phyloP scores from a whole-genome alignment of 1,140 invertebrate genomes.

The Drosophila ogumai region DNA sequence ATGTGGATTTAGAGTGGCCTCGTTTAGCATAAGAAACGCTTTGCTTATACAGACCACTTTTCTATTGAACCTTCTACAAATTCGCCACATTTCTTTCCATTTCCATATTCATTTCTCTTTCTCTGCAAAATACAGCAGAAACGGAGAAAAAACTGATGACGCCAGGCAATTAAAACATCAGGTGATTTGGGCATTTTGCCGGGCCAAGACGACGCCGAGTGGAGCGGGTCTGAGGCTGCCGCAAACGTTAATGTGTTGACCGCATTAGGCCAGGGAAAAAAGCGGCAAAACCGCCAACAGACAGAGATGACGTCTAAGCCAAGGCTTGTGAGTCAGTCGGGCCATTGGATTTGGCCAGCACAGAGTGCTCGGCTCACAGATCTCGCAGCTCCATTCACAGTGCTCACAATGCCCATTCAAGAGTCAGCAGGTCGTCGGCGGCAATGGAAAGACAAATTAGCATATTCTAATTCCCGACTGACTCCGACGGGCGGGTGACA shows the following conservation, averaged over 20 bases:
- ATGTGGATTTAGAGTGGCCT: slow-evolving; percentile 1
- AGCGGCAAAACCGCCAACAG: slow-evolving; percentile 35
- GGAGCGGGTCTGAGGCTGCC: slow-evolving; percentile 16
- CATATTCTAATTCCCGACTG: slow-evolving; percentile 72
- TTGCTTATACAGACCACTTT: slow-evolving; percentile 2
- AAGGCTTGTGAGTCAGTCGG: slow-evolving; percentile 38
- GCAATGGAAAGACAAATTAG: slow-evolving; percentile 61
- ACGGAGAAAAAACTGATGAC: slow-evolving; percentile 62
- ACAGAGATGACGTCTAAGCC: slow-evolving; percentile 66
- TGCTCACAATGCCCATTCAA: slow-evolving; percentile 58
- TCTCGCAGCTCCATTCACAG: slow-evolving; percentile 52
- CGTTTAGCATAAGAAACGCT: background rate
- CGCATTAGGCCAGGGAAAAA: slow-evolving; percentile 33
- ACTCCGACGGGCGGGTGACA: slow-evolving; percentile 19
- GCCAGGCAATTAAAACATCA: slow-evolving; percentile 78
- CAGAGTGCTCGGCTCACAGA: slow-evolving; percentile 6
- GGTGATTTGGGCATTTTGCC: slow-evolving; percentile 72
- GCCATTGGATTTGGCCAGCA: slow-evolving; percentile 29
- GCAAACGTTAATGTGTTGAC: slow-evolving; percentile 46
- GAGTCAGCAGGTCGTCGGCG: slow-evolving; percentile 34
- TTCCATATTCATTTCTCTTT: slow-evolving; percentile 23
- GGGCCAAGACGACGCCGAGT: slow-evolving; percentile 11
- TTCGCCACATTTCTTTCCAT: slow-evolving; percentile 21
- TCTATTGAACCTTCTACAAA: slow-evolving; percentile 42
- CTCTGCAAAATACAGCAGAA: background rate